Base-by-base conservation (phyloP, 2,113 vertebrate genomes). In the Ancistrus triradiatus region DNA sequence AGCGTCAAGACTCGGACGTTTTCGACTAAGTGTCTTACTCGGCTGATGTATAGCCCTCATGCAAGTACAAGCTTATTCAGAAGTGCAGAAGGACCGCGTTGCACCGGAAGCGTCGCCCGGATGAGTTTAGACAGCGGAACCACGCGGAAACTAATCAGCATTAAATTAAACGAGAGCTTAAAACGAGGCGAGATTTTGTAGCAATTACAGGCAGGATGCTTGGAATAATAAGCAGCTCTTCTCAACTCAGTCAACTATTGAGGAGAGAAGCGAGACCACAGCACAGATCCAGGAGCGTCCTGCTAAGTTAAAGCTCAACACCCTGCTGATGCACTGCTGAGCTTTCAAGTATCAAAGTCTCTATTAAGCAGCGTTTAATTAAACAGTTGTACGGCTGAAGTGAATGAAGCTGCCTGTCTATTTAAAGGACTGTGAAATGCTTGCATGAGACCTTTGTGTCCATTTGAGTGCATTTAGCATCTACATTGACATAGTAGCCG, bases 181-280 rank as follows among this genome's bases (percentile, higher is more conserved):
- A 50, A 50, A 28, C 2, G 14, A 37, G 42, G 21, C 10, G 3
- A 37, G 51, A 56, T 47, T 56, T 35, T 17, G 51, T 57, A 66
- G 53, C 44, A 57, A 44, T 58, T 66, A 38, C 43, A 49, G 33
- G 24, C 33, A 40, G 52, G 52, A 19, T n/a, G 31, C 7, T 5
- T 2, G 17, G 53, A 66, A 66, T 48, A 58, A 66, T 58, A 58
- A 66, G 53, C 63, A 58, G 21, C 21, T 35, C 40, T 33, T 21
- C 38, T 53, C 3, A 22, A 64, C 18, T 43, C 42, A 46, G 14
- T 38, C 51, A 33, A 11, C 28, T 21, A 13, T 38, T 37, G 33
- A 37, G 13, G 6, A 50, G 14, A 51, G 14, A 4, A 40, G 24
- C 28, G 19, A 6, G 11, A 25, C 10, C 33, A n/a, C 1, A 4